A percentile compares a stretch with the other conserved stretches of the same genome.
Evolutionary conservation across 2,113 vertebrate genomes (phyloP).

Genomic region (Microcebus murinus): DNA sequence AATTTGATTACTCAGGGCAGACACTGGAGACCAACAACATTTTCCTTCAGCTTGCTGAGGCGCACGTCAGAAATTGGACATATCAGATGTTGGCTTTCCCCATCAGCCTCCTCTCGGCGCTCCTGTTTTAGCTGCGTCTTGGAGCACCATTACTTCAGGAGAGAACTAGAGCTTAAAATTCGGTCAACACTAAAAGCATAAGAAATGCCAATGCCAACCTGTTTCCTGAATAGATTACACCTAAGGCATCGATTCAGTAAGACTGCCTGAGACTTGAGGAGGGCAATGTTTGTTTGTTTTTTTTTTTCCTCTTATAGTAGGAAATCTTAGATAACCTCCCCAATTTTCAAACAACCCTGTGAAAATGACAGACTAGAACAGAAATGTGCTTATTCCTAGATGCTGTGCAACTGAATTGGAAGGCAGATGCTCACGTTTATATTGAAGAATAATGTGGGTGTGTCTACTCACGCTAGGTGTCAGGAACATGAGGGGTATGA

Average conservation of each 20-base stretch:
- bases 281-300: background rate
- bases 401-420: background rate
- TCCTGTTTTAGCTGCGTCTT: background rate
- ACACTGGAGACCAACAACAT: slow-evolving; percentile 29
- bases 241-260: background rate
- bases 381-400: slow-evolving; percentile 37
- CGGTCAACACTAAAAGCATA: slow-evolving; percentile 52
- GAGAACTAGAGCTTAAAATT: slow-evolving; percentile 60
- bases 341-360: slow-evolving; percentile 13
- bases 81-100: background rate
- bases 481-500: background rate
- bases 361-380: background rate
- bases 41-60: slow-evolving; percentile 23
- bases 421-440: slow-evolving; percentile 10
- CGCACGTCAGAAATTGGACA: slow-evolving; percentile 13
- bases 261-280: background rate
- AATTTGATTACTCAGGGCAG: slow-evolving; percentile 48
- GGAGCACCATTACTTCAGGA: slow-evolving; percentile 40
- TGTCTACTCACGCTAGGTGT: background rate
- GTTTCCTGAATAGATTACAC: slow-evolving; percentile 36
- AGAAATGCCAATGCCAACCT: background rate
- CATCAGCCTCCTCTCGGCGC: background rate
- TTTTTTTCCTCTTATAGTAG: no score
- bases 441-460: background rate
- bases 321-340: background rate